Evolutionary conservation across 1,140 invertebrate genomes (phyloP).

Genomic region (Steinernema feltiae): DNA sequence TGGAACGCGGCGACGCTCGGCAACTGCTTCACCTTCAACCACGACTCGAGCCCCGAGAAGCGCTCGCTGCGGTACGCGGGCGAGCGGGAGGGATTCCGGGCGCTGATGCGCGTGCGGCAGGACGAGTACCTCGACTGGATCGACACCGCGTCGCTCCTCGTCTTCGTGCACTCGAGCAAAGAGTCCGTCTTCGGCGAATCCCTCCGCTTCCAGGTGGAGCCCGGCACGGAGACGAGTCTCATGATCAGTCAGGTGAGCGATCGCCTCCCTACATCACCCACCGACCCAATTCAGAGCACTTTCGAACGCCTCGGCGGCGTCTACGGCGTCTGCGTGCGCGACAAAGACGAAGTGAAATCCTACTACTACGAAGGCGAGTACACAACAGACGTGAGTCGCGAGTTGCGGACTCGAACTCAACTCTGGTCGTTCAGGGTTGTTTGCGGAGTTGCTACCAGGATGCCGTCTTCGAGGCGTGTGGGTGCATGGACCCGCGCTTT

Average conservation of each 20-base stretch:
- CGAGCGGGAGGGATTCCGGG: conserved; percentile 20
- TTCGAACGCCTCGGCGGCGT: conserved; percentile 32
- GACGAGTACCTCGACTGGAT: conserved; percentile 2
- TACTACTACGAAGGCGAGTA: conserved; percentile 35
- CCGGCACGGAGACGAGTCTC: neutral
- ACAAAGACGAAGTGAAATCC: conserved; percentile 23
- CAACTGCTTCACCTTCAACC: conserved; percentile 42
- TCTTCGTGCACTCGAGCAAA: neutral
- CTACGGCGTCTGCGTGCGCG: conserved; percentile 35
- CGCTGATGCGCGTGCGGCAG: neutral
- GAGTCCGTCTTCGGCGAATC: neutral
- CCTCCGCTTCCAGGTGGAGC: neutral
- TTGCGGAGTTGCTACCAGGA: conserved; percentile 35
- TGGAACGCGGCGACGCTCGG: conserved; percentile 37
- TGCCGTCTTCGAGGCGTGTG: conserved; percentile 18
- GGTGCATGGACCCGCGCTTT: conserved; percentile 34
- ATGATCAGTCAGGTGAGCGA: neutral
- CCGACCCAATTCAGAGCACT: neutral
- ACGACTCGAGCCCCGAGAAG: neutral
- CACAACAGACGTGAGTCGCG: conserved; percentile 28
- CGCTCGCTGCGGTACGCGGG: neutral
- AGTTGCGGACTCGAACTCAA: neutral
- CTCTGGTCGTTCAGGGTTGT: neutral
- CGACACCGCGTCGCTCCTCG: neutral
- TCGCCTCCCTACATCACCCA: neutral